Evolutionary conservation across 2,797 vertebrate species (phyloP).

Genomic region (Urocyon cinereoargenteus): DNA sequence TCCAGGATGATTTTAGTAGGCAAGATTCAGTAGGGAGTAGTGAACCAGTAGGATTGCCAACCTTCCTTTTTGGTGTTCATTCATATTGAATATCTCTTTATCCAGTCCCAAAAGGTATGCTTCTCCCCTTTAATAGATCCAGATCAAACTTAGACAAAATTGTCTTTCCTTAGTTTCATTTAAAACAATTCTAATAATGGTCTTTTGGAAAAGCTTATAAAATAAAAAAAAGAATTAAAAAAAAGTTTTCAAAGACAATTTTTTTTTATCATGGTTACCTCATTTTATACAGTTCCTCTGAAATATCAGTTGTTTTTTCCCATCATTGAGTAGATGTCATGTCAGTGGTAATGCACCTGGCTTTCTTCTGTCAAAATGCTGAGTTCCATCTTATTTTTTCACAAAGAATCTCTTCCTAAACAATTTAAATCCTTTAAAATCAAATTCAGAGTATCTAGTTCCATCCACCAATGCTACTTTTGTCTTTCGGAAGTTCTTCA

Average conservation of each 20-base stretch:
- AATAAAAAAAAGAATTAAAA: neutral
- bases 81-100: neutral
- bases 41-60: neutral
- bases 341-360: neutral
- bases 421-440: neutral
- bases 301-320: neutral
- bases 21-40: neutral
- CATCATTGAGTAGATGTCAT: neutral
- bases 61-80: neutral
- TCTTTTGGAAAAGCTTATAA: neutral
- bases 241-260: neutral
- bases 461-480: neutral
- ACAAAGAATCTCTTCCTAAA: neutral
- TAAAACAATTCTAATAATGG: neutral
- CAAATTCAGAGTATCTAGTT: neutral
- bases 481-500: neutral
- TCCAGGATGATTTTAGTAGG: neutral
- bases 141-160: neutral
- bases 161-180: neutral
- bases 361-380: neutral
- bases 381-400: neutral
- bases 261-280: neutral
- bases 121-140: neutral
- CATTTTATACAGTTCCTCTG: neutral
- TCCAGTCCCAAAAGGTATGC: neutral